Evolutionary conservation across 2,113 vertebrate species (phyloP), one percentile per base, ranked within the genome.

Genomic region (Turdus rufiventris): DNA sequence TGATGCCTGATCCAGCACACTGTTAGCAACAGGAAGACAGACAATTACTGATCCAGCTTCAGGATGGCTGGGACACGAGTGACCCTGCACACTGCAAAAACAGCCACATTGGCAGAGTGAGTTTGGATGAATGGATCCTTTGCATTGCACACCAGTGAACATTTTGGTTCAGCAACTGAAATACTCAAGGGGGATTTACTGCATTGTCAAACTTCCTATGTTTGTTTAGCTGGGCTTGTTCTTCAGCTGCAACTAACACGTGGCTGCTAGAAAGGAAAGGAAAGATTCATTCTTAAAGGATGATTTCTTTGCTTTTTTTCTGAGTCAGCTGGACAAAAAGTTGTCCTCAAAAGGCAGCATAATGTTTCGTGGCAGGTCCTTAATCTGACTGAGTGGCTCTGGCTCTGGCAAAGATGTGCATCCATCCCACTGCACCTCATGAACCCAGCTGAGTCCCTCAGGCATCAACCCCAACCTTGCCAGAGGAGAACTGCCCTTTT

Each of bases 61-160:
- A 53, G 42, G 88, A 62, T 53, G 78, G 74, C 78, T 83, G 51
- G 36, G 26, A 33, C 42, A 34, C 1, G 6, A 53, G 50, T 70
- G 67, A 62, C 42, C 62, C 33, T 14, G 62, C 78, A 48, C 31
- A 9, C n/a, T 45, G 33, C 0, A 3, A 34, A 74, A 43, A 10
- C 0, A 0, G 34, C 47, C 81, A 56, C 74, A 81, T 2, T 45
- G 72, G 71, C 75, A 86, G 53, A 75, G 43, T 7, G 33, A 68
- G 31, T 34, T 62, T 0, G 1, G 23, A 19, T 50, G 10, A 57
- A 80, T 54, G 3, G 36, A 50, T 51, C 25, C 33, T 70, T 48
- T 29, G 34, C 45, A 29, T 3, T 72, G 62, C 0, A 0, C 0
- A 1, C 21, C 40, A 43, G 8, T n/a, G 47, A 25, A 71, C 38